Conservation (phyloP, 2,797 vertebrate genomes). For the Enteromius paludinosus region DNA sequence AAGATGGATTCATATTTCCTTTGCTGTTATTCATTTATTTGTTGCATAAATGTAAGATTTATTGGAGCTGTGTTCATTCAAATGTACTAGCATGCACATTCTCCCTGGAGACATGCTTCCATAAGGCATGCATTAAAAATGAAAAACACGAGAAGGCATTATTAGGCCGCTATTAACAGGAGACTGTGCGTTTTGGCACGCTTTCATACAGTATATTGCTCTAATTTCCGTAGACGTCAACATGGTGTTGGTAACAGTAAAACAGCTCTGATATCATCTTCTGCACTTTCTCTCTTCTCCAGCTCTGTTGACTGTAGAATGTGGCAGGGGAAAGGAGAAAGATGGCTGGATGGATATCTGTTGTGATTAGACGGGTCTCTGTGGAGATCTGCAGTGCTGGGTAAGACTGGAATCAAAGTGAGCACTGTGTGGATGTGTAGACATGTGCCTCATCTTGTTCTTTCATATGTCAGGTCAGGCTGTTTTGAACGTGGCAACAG, state of each 20-base stretch:
- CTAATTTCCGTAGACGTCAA: slow-evolving; percentile 39
- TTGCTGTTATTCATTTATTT: slow-evolving; percentile 72
- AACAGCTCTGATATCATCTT: slow-evolving; percentile 12
- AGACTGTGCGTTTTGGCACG: slow-evolving; percentile 57
- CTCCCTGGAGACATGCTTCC: slow-evolving; percentile 50
- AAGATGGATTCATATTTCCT: slow-evolving; percentile 69
- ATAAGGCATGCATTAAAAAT: slow-evolving; percentile 63
- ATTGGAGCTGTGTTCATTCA: slow-evolving; percentile 65
- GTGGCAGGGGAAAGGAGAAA: slow-evolving; percentile 23
- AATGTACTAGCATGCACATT: slow-evolving; percentile 53
- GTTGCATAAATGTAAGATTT: slow-evolving; percentile 71
- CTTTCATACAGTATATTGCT: slow-evolving; percentile 56
- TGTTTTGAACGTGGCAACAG: not conserved
- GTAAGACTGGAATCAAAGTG: slow-evolving; percentile 27
- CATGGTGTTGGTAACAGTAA: slow-evolving; percentile 17
- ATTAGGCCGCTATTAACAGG: slow-evolving; percentile 66
- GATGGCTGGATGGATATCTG: slow-evolving; percentile 35
- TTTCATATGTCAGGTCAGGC: slow-evolving; percentile 2
- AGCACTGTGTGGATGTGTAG: slow-evolving; percentile 7
- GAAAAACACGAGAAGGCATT: slow-evolving; percentile 57
- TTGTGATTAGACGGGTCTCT: slow-evolving; percentile 39
- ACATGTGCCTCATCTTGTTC: slow-evolving; percentile 11
- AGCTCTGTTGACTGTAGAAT: slow-evolving; percentile 44
- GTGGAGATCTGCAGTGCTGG: slow-evolving; percentile 4
- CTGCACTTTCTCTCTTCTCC: not conserved